Base-by-base conservation (phyloP, 1,140 invertebrate genomes). In the Radopholus similis region DNA sequence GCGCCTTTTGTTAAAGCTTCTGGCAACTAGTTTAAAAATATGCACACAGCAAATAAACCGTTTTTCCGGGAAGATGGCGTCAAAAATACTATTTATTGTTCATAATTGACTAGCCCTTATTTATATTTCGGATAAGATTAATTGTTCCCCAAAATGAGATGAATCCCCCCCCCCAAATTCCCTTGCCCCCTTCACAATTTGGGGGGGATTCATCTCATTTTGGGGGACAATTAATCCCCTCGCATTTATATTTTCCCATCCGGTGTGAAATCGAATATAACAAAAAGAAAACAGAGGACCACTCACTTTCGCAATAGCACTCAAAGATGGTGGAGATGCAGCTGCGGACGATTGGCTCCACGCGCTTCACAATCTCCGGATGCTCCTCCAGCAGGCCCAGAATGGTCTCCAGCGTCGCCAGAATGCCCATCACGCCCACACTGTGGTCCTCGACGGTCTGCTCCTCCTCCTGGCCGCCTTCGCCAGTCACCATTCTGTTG, bases 391-490 rank as follows among this genome's bases (percentile, higher is more conserved):
- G 93, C 6, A 95, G 91, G 70, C 88, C 90, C 0, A 97, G 83
- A 47, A 98, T 87, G 0, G 92, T 96, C 84, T 97, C 93, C 83
- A 99, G 92, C 2, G 95, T 97, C 80, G 92, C 95, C 1, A 98
- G 85, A 2, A 97, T 86, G 53, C 93, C 94, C 90, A 98, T 95
- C 2, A 94, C 92, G 11, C 93, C 93, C 51, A 97, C 94, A 15
- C 93, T 92, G 80, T 66, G 51, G 37, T 95, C 97, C 79, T 98
- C 95, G 4, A 90, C 90, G 82, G 92, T 91, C 4, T 90, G 90
- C 82, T 92, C 92, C 73, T 92, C 90, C 1, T 89, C 90, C 73
- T 88, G 65, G 34, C 75, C 78, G 57, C 83, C 82, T 26, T 67
- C 8, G n/a, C 70, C 64, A 21, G 81, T 86, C 51, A 94, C 85